These are phyloP conservation scores for Takifugu flavidus DNA, from an alignment of 2,113 vertebrate genomes.

Conservation along the genomic window DNA sequence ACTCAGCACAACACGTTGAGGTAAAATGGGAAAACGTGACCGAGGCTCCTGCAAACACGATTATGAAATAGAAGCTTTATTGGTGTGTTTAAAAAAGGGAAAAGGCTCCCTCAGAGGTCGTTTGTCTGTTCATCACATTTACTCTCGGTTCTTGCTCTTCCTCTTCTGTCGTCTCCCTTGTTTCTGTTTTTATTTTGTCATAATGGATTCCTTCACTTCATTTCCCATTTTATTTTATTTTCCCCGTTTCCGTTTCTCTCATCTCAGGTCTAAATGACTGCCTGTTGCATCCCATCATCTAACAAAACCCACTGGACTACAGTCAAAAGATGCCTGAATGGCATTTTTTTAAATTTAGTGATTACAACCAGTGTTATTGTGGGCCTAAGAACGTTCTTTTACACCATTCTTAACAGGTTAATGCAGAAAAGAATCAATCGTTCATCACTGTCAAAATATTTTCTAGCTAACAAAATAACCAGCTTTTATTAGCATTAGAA, in stretches of 20 bases:
- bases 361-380: too few relatives aligned
- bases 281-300: conserved; percentile 15
- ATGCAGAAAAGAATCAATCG: too few relatives aligned
- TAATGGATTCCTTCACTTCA: conserved; percentile 19
- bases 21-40: conserved; percentile 42
- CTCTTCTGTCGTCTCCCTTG: conserved; percentile 1
- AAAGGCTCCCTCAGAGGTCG: background rate
- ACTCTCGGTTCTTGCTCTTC: background rate
- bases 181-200: conserved; percentile 12
- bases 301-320: conserved; percentile 22
- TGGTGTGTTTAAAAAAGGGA: background rate
- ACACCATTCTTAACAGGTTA: too few relatives aligned
- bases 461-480: too few relatives aligned
- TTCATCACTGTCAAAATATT: too few relatives aligned
- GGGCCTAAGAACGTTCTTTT: too few relatives aligned
- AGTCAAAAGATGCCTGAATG: conserved; percentile 25
- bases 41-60: background rate
- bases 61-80: background rate
- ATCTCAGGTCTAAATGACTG: conserved; percentile 10
- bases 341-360: too few relatives aligned
- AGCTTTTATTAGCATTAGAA: too few relatives aligned
- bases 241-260: conserved; percentile 24
- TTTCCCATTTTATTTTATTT: conserved; percentile 21
- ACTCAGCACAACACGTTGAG: conserved; percentile 26
- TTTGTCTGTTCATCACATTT: too few relatives aligned